Percentiles rank a stretch among this genome's conserved stretches.
Conservation (phyloP, 2,113 vertebrate species). For the Cynopterus brachyotis region DNA sequence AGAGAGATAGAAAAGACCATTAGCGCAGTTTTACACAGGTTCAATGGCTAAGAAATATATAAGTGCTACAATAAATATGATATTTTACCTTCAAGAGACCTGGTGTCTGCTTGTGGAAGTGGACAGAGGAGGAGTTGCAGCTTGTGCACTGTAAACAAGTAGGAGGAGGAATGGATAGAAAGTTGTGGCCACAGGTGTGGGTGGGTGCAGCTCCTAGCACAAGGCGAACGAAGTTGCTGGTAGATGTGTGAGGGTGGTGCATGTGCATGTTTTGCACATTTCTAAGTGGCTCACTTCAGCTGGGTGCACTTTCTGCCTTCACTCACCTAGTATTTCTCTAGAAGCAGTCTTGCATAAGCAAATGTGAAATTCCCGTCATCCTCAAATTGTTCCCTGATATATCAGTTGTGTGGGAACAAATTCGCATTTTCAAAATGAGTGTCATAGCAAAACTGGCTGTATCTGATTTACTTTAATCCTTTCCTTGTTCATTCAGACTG, state of each 20-base stretch:
- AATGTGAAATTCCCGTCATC: not conserved
- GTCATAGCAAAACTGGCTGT: not conserved
- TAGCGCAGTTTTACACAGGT: not conserved
- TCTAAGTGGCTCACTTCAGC: not conserved
- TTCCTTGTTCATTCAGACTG: constrained; percentile 85
- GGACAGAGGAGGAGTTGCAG: not conserved
- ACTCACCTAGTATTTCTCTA: not conserved
- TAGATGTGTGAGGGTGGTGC: too few species aligned
- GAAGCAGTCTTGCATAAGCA: not conserved
- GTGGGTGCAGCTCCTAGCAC: not conserved
- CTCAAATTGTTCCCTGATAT: not conserved
- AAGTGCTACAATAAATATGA: not conserved
- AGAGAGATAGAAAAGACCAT: not conserved
- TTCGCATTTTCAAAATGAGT: not conserved
- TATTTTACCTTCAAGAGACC: not conserved
- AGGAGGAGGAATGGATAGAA: not conserved
- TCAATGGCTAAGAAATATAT: not conserved
- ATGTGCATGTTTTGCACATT: rapidly evolving
- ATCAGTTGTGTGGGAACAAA: not conserved
- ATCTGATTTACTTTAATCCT: not conserved
- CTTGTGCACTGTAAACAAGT: rapidly evolving
- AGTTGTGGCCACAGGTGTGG: not conserved
- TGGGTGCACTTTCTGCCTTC: not conserved
- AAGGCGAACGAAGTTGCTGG: rapidly evolving
- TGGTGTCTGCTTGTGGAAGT: not conserved